Evolutionary conservation across 2,888 invertebrate species (phyloP), one percentile per base, ranked within the genome.

Genomic region (Atrina japonica): DNA sequence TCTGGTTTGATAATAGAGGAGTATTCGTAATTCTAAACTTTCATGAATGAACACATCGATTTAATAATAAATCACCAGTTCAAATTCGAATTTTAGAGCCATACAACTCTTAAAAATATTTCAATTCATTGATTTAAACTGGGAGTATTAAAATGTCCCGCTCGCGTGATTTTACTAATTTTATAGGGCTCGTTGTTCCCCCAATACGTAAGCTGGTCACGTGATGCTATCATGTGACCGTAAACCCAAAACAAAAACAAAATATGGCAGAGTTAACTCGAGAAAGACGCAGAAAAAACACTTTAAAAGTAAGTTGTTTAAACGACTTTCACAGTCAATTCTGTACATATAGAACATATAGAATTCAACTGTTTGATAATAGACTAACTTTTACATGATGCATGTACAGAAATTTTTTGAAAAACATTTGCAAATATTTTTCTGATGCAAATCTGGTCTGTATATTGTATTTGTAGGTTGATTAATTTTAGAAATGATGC

Each of bases 191-290:
- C 1, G 25, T 43, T 25, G 27, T 2, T 41, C n/a, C 1, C n/a
- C n/a, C 7, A 14, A 9, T 23, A 27, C 18, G 23, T 27, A 43
- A 59, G 23, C 29, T 27, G 29, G 45, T 27, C 43, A 27, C 59
- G 43, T 27, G 43, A 59, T 27, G 25, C 41, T 43, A 59, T 75
- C 77, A 78, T 74, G 73, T 78, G 78, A 78, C 63, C 66, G 35
- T 11, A 78, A 72, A 77, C 77, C 70, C 75, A 74, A 53, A 66
- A 66, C 49, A 50, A 66, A 23, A 56, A 55, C 23, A 35, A 56
- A 76, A 67, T 64, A 80, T 80, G 80, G 80, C 80, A 65, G 80
- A 80, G 56, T 74, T 78, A 53, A 73, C 77, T 23, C 67, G 74
- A 63, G 72, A 69, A 59, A 65, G 58, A 50, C 67, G 69, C 29